Conservation (phyloP, 2,113 vertebrate species). For the Microcebus murinus region DNA sequence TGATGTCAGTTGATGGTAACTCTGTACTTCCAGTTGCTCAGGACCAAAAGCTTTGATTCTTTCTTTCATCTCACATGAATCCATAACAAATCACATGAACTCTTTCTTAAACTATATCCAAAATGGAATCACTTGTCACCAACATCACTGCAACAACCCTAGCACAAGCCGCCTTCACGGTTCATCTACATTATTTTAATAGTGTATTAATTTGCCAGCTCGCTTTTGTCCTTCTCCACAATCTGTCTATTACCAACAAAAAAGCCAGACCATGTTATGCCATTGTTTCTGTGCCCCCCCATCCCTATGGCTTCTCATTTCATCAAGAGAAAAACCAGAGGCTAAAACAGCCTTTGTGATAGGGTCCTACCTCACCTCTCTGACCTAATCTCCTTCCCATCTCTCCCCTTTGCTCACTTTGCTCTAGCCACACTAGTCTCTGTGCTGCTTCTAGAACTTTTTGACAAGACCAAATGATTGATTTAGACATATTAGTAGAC, state of each 20-base stretch:
- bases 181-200: background rate
- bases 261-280: background rate
- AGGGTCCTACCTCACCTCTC: background rate
- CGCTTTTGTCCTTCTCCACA: background rate
- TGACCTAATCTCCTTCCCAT: background rate
- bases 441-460: background rate
- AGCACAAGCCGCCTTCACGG: background rate
- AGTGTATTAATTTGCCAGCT: background rate
- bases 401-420: background rate
- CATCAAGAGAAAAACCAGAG: background rate
- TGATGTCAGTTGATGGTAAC: background rate
- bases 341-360: background rate
- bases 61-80: background rate
- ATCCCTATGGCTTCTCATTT: background rate
- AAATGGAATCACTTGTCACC: background rate
- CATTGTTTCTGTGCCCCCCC: background rate
- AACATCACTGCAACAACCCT: background rate
- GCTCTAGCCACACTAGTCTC: background rate
- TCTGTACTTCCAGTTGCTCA: background rate
- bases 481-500: background rate
- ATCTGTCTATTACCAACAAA: background rate
- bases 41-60: background rate
- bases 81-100: background rate
- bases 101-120: background rate
- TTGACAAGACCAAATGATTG: background rate